Percentiles rank a stretch among this genome's conserved stretches.
phyloP scores from a whole-genome alignment of 2,888 invertebrate species.

The Noctua pronuba region DNA sequence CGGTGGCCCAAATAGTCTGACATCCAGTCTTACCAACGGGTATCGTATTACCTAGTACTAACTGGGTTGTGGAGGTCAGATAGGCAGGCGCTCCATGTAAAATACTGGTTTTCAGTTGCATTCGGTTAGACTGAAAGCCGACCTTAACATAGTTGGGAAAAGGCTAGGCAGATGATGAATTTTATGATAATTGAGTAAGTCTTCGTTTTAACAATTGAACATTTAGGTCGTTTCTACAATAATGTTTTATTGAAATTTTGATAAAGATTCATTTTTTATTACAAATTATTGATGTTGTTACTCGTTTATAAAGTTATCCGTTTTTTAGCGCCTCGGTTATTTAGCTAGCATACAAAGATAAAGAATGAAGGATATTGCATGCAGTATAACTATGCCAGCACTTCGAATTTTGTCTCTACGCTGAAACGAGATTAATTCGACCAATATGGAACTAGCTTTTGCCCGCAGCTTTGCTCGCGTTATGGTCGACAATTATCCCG shows the following conservation, averaged over 20 bases:
- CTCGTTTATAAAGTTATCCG: neutral
- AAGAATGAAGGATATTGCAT: conserved; percentile 6
- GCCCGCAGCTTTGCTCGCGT: neutral
- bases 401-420: neutral
- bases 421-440: neutral
- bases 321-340: neutral
- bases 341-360: neutral
- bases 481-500: too few species aligned
- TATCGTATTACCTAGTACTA: too few species aligned
- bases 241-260: neutral
- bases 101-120: too few species aligned
- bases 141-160: too few species aligned
- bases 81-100: too few species aligned
- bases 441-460: neutral
- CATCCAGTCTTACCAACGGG: too few species aligned
- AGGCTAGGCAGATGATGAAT: too few species aligned
- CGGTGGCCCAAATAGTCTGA: too few species aligned
- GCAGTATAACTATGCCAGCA: neutral
- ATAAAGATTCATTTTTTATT: neutral
- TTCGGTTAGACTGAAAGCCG: too few species aligned
- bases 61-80: too few species aligned
- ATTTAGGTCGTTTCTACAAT: neutral
- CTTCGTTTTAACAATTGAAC: neutral
- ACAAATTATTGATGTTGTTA: neutral
- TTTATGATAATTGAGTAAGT: neutral